phyloP scores from a whole-genome alignment of 2,888 invertebrate genomes.

The Drosophila yooni region DNA sequence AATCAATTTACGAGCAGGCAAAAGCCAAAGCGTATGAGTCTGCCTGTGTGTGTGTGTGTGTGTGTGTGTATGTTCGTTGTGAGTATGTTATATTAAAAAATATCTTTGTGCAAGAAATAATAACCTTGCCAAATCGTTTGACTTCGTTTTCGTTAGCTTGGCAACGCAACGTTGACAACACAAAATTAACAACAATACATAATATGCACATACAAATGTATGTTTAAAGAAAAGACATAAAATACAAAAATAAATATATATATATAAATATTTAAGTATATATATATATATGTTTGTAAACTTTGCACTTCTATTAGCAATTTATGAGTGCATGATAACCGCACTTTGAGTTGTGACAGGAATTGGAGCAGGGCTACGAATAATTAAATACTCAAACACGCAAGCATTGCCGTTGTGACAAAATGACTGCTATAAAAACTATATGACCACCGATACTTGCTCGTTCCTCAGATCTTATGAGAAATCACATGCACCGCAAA shows the following conservation, averaged over 20 bases:
- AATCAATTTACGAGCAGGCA: conserved; percentile 42
- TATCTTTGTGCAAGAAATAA: conserved; percentile 74
- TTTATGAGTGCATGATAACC: conserved; percentile 56
- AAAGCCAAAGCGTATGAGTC: conserved; percentile 18
- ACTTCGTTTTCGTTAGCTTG: conserved; percentile 56
- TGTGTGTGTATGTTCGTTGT: not conserved
- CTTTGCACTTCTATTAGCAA: conserved; percentile 57
- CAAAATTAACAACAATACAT: conserved; percentile 25
- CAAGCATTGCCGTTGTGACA: not conserved
- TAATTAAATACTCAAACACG: conserved; percentile 1
- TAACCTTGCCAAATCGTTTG: conserved; percentile 74
- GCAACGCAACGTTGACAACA: conserved; percentile 43
- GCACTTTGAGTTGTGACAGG: conserved; percentile 50
- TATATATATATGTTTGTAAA: conserved; percentile 40
- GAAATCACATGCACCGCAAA: not conserved
- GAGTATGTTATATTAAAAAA: conserved; percentile 54
- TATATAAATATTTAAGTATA: too few relatives aligned
- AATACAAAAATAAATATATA: not conserved
- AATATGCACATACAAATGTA: conserved; percentile 1
- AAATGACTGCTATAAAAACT: conserved; percentile 3
- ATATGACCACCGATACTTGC: not conserved
- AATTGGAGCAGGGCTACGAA: conserved; percentile 56
- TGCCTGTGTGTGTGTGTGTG: not conserved
- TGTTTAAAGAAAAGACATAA: not conserved
- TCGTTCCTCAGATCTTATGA: conserved; percentile 1